Evolutionary conservation across 2,113 vertebrate species (phyloP).

Genomic region (Tragulus kanchil): DNA sequence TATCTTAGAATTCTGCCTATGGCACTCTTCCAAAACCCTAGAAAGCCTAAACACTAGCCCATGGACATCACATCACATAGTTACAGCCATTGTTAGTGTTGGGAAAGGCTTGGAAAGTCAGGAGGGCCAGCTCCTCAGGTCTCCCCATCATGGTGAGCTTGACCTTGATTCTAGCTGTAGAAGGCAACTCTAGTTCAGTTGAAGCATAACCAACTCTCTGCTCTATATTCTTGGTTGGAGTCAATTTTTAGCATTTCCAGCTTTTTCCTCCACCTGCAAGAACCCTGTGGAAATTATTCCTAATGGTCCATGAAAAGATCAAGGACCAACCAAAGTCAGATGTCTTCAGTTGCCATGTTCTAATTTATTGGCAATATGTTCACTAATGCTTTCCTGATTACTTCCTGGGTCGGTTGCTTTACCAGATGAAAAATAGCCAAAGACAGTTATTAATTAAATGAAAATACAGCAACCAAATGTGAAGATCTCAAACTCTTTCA

Average conservation of each 20-base stretch:
- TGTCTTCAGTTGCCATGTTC: conserved; percentile 54
- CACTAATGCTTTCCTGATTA: conserved; percentile 72
- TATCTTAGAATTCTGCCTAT: background rate
- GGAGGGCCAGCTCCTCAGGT: accelerated
- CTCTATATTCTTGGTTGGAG: background rate
- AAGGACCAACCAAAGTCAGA: conserved; percentile 21
- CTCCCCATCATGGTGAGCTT: accelerated
- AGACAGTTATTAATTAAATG: conserved; percentile 77
- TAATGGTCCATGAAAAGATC: conserved; percentile 72
- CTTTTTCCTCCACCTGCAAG: conserved; percentile 43
- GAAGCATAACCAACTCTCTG: background rate
- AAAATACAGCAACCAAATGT: conserved; percentile 65
- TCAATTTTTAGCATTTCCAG: conserved; percentile 6
- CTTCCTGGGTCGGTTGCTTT: conserved; percentile 49
- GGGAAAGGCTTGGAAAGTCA: background rate
- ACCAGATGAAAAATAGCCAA: conserved; percentile 67
- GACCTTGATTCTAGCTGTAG: background rate
- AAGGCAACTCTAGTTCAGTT: too few species aligned
- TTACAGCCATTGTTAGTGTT: accelerated
- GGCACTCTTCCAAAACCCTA: background rate
- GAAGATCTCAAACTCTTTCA: conserved; percentile 8
- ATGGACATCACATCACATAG: accelerated
- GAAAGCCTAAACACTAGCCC: too few species aligned
- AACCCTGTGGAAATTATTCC: conserved; percentile 65
- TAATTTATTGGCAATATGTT: conserved; percentile 35